Evolutionary conservation across 2,113 vertebrate genomes (phyloP).

Genomic region (Calcarius ornatus): DNA sequence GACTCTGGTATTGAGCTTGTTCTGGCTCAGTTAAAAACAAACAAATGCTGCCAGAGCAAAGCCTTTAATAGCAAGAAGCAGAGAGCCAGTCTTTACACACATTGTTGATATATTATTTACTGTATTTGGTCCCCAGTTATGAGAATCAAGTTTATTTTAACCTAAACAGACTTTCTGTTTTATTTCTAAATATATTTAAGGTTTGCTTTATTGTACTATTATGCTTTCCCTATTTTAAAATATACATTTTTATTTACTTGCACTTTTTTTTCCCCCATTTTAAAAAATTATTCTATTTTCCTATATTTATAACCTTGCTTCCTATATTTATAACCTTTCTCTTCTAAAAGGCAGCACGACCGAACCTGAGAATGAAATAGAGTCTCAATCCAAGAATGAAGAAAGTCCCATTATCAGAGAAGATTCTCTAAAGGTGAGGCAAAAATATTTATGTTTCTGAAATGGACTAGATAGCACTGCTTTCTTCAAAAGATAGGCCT

Average conservation of each 20-base stretch:
- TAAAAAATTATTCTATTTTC: neutral
- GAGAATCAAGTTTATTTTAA: neutral
- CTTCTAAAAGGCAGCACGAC: constrained; percentile 3
- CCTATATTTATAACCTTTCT: neutral
- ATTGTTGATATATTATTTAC: neutral
- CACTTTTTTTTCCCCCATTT: neutral
- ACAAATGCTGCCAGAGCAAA: neutral
- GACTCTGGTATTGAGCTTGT: neutral
- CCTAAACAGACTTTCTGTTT: neutral
- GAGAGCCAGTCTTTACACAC: neutral
- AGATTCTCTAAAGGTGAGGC: constrained; percentile 77
- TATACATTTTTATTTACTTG: neutral
- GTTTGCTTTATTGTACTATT: neutral
- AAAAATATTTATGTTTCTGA: neutral
- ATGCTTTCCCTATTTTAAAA: neutral
- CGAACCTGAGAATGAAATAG: neutral
- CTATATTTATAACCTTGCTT: neutral
- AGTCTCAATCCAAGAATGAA: neutral
- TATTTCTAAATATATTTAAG: neutral
- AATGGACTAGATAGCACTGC: neutral
- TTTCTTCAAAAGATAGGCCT: neutral
- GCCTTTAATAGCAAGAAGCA: neutral
- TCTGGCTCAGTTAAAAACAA: neutral
- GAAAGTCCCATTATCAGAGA: constrained; percentile 69
- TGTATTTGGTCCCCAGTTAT: neutral